Evolutionary conservation across 1,140 invertebrate species (phyloP), one percentile per base, ranked within the genome.

Genomic region (Drosophila santomea): DNA sequence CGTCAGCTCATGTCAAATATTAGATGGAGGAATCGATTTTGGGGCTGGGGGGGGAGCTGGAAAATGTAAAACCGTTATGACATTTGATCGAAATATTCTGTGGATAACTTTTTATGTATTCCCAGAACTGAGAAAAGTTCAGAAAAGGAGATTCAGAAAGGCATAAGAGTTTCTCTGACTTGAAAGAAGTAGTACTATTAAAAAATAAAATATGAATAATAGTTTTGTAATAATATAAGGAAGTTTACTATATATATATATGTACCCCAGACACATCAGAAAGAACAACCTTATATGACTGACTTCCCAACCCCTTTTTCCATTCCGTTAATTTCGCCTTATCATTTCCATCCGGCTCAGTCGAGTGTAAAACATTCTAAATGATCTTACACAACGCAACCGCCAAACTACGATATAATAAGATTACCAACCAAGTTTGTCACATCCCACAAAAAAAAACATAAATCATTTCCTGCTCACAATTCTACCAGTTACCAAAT

Each of bases 381-480:
- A 62, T 36, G 32, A 43, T 74, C n/a, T 64, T 62, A 62, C 41
- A 52, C 58, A 68, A 69, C 50, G 51, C 44, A 20, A 28, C 38
- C 38, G n/a, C 39, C n/a, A 51, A 51, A 39, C 20, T 17, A 17
- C 17, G 17, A 17, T 11, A 38, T 15, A 15, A 10, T 14, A 50
- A 47, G 25, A 64, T 50, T 48, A 36, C 25, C 32, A 50, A 38
- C 44, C 43, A 60, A 76, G 28, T 77, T 68, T 66, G 73, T 77
- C 63, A 61, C 51, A 76, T 43, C 39, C 25, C 25, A 54, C 17
- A 41, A 59, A 64, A 59, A 64, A 17, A 44, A 76, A 45, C 57
- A 57, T 68, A 54, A 62, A 78, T 78, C 74, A 78, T 78, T 78
- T 77, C 74, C 74, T 77, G 74, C 74, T 62, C 25, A 77, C 50